Evolutionary conservation across 1,140 invertebrate species (phyloP), one percentile per base, ranked within the genome.

Genomic region (Proales similis): DNA sequence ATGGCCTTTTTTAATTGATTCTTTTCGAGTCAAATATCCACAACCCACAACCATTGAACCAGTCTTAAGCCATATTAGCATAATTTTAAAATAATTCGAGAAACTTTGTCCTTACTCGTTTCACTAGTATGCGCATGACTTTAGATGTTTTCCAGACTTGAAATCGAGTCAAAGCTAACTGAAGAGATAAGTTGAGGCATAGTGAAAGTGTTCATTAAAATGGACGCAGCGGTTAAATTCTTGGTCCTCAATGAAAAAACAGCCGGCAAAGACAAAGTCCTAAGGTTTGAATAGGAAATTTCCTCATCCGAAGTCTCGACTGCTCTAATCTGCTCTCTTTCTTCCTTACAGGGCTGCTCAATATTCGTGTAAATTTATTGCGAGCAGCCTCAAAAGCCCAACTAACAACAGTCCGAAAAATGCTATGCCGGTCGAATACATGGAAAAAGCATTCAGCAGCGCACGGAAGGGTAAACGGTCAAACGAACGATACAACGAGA

Each of bases 391-490:
- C n/a, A n/a, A n/a, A n/a, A n/a, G n/a, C n/a, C n/a, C n/a, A n/a
- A n/a, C n/a, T n/a, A n/a, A n/a, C n/a, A n/a, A n/a, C n/a, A n/a
- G n/a, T n/a, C n/a, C n/a, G n/a, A n/a, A n/a, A n/a, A n/a, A n/a
- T n/a, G n/a, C n/a, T n/a, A n/a, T n/a, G n/a, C n/a, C n/a, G 65
- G 72, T 86, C 9, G 82, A 84, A 74, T 81, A 80, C 64, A 72
- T 86, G 27, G 84, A 85, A 67, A 81, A 79, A 66, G 81, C 82
- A 36, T 78, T 85, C 38, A 84, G 83, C 68, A 83, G 82, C 48
- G 84, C 84, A 65, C 76, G 84, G 68, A 85, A 85, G 80, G 75
- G 84, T 86, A 77, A 78, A 53, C 12, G 9, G 14, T 19, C 19
- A 32, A 19, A 60, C 14, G 61, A 22, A 47, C 33, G 53, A 48